Base-by-base conservation (phyloP, 1,140 invertebrate species). In the Nephila pilipes region DNA sequence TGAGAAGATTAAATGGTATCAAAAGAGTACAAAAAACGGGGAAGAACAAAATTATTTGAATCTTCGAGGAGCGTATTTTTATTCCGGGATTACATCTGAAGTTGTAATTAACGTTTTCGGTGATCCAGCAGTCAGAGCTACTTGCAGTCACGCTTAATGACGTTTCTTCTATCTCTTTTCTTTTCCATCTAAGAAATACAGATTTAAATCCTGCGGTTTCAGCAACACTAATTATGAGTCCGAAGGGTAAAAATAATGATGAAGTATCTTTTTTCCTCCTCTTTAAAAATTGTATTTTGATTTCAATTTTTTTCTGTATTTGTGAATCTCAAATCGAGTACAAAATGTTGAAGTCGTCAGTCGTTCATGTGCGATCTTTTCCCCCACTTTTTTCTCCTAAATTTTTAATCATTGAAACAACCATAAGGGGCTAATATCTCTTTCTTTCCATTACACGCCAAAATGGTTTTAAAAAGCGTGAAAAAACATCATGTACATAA, bases 1-100 rank as follows among this genome's bases (percentile, higher is more conserved):
- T 88, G 85, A 88, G 85, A 69, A 88, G 85, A 88, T 88, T 88
- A 88, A 88, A 88, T 88, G 85, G 85, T 88, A 88, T 88, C 58
- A 88, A 58, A 88, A 32, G 63, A 88, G 63, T 22, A 29, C 36
- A 46, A 81, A 81, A 87, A 88, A 65, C 54, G 20, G 18, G 36
- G 85, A 46, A 14, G 36, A 32, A 38, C 85, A 65, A 69, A 88
- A 88, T 88, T 38, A 88, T 88, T 88, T 88, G 58, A 88, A 69
- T 88, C 85, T 88, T 88, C 85, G 57, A 65, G 38, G 63, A 65
- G 20, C 69, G 69, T 75, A 75, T 75, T 75, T 75, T 75, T 75
- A 46, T 88, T 25, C 63, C 85, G 85, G 85, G 85, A 88, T 88
- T 88, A 88, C 85, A 88, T 65, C 63, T 29, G 18, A 69, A 88